These are phyloP conservation scores for Psammodynastes pulverulentus DNA, from an alignment of 2,113 vertebrate genomes.

Conservation along the genomic window DNA sequence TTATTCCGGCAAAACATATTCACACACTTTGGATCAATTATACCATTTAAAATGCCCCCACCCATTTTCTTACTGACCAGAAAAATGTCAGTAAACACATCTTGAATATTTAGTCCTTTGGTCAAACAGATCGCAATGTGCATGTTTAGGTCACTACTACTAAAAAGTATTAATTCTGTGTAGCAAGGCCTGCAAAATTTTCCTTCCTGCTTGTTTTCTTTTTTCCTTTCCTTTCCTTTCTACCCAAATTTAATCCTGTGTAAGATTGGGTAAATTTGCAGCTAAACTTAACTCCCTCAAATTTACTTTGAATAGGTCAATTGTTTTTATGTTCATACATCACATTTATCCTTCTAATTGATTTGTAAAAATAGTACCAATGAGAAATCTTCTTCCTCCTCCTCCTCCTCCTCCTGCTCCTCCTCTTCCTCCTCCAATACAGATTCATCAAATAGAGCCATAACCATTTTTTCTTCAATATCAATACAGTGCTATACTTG, in stretches of 20 bases:
- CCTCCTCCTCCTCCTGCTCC: no score
- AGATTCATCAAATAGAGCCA: background rate
- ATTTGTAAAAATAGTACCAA: background rate
- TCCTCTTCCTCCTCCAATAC: background rate
- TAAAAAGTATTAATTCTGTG: background rate
- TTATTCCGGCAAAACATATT: background rate
- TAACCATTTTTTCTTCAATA: background rate
- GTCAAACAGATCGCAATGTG: background rate
- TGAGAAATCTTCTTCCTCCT: no score
- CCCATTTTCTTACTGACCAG: background rate
- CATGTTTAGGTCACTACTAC: background rate
- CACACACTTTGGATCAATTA: background rate
- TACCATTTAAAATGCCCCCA: background rate
- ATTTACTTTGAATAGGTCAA: background rate
- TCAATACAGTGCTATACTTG: background rate
- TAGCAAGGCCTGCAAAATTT: background rate
- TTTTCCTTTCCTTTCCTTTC: background rate
- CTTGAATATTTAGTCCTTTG: background rate
- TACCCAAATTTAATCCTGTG: background rate
- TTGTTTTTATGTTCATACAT: background rate
- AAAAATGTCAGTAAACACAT: background rate
- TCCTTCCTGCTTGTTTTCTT: background rate
- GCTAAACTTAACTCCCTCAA: background rate
- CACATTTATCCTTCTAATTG: background rate
- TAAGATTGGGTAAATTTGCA: background rate